These are phyloP conservation scores for Tetraneura akinire DNA, from an alignment of 1,140 invertebrate species.

Conservation along the genomic window DNA sequence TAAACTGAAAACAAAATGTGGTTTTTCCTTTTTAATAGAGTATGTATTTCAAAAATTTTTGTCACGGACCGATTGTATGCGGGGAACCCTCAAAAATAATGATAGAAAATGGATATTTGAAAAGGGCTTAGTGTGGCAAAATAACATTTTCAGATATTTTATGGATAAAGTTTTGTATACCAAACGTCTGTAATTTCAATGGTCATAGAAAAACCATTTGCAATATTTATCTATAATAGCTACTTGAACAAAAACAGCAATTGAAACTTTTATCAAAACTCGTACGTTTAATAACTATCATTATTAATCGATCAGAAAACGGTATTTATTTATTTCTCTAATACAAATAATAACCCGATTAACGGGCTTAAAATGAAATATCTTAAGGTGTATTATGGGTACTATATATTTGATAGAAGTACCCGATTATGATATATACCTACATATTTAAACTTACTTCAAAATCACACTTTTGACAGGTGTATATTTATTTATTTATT, in stretches of 20 bases:
- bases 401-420: no score
- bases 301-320: no score
- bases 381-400: no score
- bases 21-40: neutral
- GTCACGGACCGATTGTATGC: neutral
- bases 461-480: no score
- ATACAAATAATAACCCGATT: no score
- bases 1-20: conserved; percentile 17
- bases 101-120: neutral
- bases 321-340: no score
- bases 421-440: no score
- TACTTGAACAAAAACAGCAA: conserved; percentile 17
- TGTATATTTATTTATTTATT: no score
- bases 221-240: neutral
- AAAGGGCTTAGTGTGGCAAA: neutral
- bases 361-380: no score
- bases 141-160: conserved; percentile 10
- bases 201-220: conserved; percentile 15
- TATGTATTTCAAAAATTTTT: neutral
- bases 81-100: neutral
- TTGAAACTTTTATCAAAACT: neutral
- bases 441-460: no score
- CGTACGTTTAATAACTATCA: no score
- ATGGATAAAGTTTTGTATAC: conserved; percentile 25
- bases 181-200: neutral